phyloP scores from a whole-genome alignment of 2,888 invertebrate genomes.

The Oscheius sp. region DNA sequence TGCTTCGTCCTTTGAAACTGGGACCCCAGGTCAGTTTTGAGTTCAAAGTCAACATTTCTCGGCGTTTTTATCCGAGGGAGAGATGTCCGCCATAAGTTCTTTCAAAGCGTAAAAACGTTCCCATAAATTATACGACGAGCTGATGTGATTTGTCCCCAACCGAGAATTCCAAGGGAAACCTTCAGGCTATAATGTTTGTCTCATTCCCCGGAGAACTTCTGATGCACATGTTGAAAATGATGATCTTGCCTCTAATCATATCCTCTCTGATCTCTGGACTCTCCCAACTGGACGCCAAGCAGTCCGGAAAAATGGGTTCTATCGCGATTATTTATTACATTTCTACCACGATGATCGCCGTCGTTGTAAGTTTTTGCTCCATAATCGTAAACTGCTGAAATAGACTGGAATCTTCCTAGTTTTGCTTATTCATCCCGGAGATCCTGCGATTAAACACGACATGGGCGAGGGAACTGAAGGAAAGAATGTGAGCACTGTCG shows the following conservation, averaged over 20 bases:
- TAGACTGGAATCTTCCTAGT: slow-evolving; percentile 77
- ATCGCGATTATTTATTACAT: slow-evolving; percentile 78
- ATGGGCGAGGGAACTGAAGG: slow-evolving; percentile 64
- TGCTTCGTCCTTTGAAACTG: slow-evolving; percentile 70
- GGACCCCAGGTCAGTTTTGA: slow-evolving; percentile 47
- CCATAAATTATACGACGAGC: no score
- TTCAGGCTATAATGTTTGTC: slow-evolving; percentile 75
- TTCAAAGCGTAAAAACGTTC: no score
- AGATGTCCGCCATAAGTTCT: background rate
- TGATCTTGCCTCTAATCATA: slow-evolving; percentile 78
- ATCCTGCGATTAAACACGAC: slow-evolving; percentile 72
- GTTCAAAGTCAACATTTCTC: background rate
- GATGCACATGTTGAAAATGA: slow-evolving; percentile 79
- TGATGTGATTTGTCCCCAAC: no score
- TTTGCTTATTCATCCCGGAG: slow-evolving; percentile 78
- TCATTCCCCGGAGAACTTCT: slow-evolving; percentile 79
- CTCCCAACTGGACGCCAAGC: slow-evolving; percentile 77
- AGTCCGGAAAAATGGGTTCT: slow-evolving; percentile 78
- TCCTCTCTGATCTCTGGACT: slow-evolving; percentile 78
- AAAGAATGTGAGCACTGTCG: slow-evolving; percentile 74
- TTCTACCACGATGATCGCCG: slow-evolving; percentile 78
- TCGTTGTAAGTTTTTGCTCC: slow-evolving; percentile 74
- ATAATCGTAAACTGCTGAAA: no score
- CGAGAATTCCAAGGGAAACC: no score
- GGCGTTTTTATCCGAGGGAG: no score